Base-by-base conservation (phyloP, 2,888 invertebrate species). In the Tetanocera ferruginea region DNA sequence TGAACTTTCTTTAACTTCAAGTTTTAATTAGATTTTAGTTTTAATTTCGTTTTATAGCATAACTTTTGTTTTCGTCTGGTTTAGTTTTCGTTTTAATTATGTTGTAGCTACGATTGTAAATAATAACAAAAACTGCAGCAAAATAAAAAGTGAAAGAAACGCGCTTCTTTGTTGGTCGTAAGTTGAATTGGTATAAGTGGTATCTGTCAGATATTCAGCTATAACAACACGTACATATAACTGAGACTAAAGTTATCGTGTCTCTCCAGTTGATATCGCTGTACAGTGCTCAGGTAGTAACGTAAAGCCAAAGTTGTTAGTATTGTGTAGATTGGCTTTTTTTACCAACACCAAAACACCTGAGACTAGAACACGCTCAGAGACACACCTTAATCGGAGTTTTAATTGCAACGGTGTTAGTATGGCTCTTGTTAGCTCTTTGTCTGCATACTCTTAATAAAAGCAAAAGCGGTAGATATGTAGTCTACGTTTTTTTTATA, bases 81-180 rank as follows among this genome's bases (percentile, higher is more conserved):
- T 23, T 43, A 25, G 14, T 69, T 25, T 64, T 17, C 5, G 51
- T 49, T 51, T 19, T 49, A 28, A 25, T 23, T 31, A 34, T 52
- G 34, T 51, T 14, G 66, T 11, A 64, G 52, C 28, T n/a, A 66
- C 67, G 66, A 34, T 67, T 66, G 67, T 75, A 75, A 75, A 75
- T 75, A 75, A 75, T 75, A 75, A 75, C 67, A 75, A 66, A 14
- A 75, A 67, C 55, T 55, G 23, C 14, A 75, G 28, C 67, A 67
- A 75, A 66, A 51, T 75, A 55, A 75, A 67, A 75, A 37, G 52
- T 37, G 52, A 75, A 66, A 67, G 31, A 66, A 75, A 62, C 51
- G 43, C 49, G 49, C 14, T 5, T 31, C n/a, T 31, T 5, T 64
- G 62, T 64, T 49, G 28, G 64, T 52, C 64, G 64, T 57, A 52